Conservation (phyloP, 2,797 vertebrate species). For the Mus spretus region DNA sequence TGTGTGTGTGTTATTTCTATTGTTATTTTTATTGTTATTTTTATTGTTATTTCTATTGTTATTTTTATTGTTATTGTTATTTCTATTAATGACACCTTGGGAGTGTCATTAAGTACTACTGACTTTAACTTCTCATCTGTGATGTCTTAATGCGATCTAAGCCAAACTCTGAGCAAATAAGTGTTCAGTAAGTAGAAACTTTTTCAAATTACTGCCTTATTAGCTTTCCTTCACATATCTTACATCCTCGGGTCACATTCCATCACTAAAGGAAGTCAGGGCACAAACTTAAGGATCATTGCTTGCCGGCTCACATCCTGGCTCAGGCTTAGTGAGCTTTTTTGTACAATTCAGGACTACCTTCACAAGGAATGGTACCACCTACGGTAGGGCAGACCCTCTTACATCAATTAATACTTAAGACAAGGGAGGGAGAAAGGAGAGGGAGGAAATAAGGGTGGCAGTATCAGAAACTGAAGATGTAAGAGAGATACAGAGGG, state of each 20-base stretch:
- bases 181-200: neutral
- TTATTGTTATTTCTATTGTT: too few species aligned
- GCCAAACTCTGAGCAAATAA: neutral
- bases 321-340: neutral
- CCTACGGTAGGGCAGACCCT: too few species aligned
- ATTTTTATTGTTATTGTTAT: too few species aligned
- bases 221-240: neutral
- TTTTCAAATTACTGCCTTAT: neutral
- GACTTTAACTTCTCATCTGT: neutral
- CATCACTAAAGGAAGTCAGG: neutral
- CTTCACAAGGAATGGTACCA: neutral
- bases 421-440: too few species aligned
- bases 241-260: neutral
- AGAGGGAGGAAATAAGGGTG: too few species aligned
- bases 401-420: neutral
- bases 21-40: too few species aligned
- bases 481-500: too few species aligned
- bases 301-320: neutral
- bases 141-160: neutral
- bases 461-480: too few species aligned
- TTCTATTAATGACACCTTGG: neutral
- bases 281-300: neutral
- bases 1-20: too few species aligned
- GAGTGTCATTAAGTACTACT: neutral
- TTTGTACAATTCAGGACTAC: neutral